Percentiles rank a stretch among this genome's conserved stretches.
Evolutionary conservation across 92 coral and sea anemone species (phyloP).

Genomic region (Meandrina meandrites): DNA sequence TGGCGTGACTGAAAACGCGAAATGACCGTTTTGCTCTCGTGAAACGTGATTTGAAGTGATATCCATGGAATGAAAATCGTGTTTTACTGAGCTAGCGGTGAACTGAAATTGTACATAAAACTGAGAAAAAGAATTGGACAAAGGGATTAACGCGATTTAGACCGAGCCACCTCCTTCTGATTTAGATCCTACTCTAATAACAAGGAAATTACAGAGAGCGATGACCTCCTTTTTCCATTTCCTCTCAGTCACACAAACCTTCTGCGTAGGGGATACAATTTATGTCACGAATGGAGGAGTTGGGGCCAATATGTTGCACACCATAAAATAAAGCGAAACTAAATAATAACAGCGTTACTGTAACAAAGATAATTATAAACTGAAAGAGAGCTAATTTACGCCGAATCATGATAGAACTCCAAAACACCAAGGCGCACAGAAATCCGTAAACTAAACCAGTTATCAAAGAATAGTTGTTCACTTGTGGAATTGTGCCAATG

Average conservation of each 20-base stretch:
- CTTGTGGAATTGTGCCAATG: constrained; percentile 54
- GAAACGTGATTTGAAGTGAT: too few species aligned
- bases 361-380: background rate
- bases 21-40: too few species aligned
- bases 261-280: constrained; percentile 49
- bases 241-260: constrained; percentile 44
- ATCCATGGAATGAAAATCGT: too few species aligned
- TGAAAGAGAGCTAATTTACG: background rate
- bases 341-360: constrained; percentile 18
- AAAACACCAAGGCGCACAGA: constrained; percentile 18
- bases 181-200: too few species aligned
- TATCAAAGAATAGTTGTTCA: constrained; percentile 50
- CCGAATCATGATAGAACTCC: background rate
- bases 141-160: too few species aligned
- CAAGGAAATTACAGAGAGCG: too few species aligned
- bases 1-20: too few species aligned
- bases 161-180: too few species aligned
- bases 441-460: constrained; percentile 53
- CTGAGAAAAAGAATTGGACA: too few species aligned
- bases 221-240: background rate
- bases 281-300: constrained; percentile 17
- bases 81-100: too few species aligned
- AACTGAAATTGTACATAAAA: too few species aligned
- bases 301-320: constrained; percentile 33
- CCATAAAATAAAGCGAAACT: constrained; percentile 62